These are phyloP conservation scores for Magallana gigas DNA, from an alignment of 1,140 invertebrate species.

Conservation along the genomic window DNA sequence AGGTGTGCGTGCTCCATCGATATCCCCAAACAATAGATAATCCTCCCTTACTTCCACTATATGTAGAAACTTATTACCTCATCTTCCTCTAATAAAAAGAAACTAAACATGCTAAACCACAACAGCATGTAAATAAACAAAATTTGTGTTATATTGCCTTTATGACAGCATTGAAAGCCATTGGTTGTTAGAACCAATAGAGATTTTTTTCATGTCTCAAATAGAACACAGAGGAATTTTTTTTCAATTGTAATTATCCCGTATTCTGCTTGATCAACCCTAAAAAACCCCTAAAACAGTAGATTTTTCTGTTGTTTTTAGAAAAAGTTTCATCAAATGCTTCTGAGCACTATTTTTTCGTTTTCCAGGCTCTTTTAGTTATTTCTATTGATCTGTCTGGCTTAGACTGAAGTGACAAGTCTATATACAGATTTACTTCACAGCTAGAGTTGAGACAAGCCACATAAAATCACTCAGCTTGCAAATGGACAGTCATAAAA, in stretches of 20 bases:
- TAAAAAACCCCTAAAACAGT: too few relatives aligned
- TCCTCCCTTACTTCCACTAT: background rate
- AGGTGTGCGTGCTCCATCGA: background rate
- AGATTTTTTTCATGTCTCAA: too few relatives aligned
- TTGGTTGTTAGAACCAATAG: too few relatives aligned
- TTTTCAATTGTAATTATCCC: too few relatives aligned
- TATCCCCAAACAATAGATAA: background rate
- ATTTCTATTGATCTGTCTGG: conserved; percentile 20
- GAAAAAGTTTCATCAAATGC: conserved; percentile 7
- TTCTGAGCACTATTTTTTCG: background rate
- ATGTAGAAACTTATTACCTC: background rate
- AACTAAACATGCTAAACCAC: too few relatives aligned
- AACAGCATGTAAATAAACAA: too few relatives aligned
- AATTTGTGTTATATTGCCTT: too few relatives aligned
- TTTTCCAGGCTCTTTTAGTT: background rate
- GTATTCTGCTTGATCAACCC: too few relatives aligned
- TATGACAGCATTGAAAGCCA: too few relatives aligned
- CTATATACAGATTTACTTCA: conserved; percentile 38
- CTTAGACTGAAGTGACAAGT: conserved; percentile 9
- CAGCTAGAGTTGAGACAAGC: conserved; percentile 25
- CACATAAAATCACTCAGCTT: conserved; percentile 36
- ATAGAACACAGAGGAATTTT: too few relatives aligned
- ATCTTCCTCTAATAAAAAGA: background rate
- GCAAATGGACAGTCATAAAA: conserved; percentile 35
- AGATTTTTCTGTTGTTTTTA: background rate